Percentiles rank a stretch among this genome's conserved stretches.
phyloP scores from a whole-genome alignment of 2,888 invertebrate genomes.

The Hipparchia semele region DNA sequence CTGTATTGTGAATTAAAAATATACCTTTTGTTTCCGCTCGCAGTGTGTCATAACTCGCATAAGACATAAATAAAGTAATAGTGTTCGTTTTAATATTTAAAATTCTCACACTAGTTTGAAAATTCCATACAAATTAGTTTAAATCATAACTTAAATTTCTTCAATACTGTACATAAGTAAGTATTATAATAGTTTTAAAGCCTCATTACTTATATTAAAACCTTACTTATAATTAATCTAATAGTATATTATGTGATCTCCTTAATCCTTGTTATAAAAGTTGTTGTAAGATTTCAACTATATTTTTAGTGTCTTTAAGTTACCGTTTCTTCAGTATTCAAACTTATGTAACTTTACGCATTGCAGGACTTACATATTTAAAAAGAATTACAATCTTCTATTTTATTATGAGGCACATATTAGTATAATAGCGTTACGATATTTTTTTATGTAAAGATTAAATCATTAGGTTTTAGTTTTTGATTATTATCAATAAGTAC shows the following conservation, averaged over 20 bases:
- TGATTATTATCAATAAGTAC: too few relatives aligned
- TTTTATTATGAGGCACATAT: neutral
- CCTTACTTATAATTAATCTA: neutral
- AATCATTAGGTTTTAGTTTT: too few relatives aligned
- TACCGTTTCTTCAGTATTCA: slow-evolving; percentile 20
- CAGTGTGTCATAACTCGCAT: slow-evolving; percentile 3
- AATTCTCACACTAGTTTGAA: neutral
- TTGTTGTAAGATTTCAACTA: neutral
- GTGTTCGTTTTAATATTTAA: slow-evolving; percentile 5
- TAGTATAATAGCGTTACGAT: neutral
- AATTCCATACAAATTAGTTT: neutral
- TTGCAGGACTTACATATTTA: slow-evolving; percentile 59
- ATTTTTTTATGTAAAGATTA: neutral
- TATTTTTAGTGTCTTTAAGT: neutral
- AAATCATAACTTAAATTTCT: neutral
- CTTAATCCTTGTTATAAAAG: neutral
- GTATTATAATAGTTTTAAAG: neutral
- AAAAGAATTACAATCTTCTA: slow-evolving; percentile 11
- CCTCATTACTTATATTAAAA: neutral
- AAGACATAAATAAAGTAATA: neutral
- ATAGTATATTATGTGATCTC: neutral
- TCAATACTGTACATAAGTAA: slow-evolving; percentile 5
- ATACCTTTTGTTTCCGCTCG: slow-evolving; percentile 15
- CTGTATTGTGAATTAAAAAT: slow-evolving; percentile 31
- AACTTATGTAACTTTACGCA: slow-evolving; percentile 72